Percentiles rank a stretch among this genome's conserved stretches.
Conservation (phyloP, 2,113 vertebrate genomes). For the Oxyura jamaicensis region DNA sequence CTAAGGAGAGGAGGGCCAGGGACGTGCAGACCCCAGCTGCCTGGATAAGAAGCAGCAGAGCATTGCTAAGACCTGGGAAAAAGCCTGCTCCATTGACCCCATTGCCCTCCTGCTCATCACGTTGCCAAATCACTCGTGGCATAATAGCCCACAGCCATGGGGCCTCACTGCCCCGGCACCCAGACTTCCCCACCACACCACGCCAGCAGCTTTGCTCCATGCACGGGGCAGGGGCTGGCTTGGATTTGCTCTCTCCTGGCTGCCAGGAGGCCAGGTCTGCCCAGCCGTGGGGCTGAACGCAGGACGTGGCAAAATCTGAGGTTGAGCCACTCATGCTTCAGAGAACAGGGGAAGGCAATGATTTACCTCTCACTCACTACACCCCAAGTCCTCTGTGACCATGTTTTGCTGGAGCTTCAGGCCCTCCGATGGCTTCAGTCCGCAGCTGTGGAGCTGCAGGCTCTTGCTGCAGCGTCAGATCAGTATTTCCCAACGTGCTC, state of each 20-base stretch:
- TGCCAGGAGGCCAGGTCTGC: neutral
- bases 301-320: neutral
- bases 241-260: neutral
- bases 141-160: accelerated
- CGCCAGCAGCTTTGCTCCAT: neutral
- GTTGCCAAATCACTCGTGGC: neutral
- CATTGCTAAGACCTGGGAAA: neutral
- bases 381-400: neutral
- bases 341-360: neutral
- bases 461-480: neutral
- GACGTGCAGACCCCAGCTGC: neutral
- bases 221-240: neutral
- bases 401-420: neutral
- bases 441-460: neutral
- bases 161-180: neutral
- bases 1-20: neutral
- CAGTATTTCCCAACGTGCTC: neutral
- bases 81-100: neutral
- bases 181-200: neutral
- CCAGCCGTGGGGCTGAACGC: accelerated
- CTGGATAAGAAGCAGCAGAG: neutral
- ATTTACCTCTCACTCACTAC: neutral
- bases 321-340: neutral
- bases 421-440: neutral
- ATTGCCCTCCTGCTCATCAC: neutral